Base-by-base conservation (phyloP, 1,140 invertebrate species). In the Dermatophagoides farinae region DNA sequence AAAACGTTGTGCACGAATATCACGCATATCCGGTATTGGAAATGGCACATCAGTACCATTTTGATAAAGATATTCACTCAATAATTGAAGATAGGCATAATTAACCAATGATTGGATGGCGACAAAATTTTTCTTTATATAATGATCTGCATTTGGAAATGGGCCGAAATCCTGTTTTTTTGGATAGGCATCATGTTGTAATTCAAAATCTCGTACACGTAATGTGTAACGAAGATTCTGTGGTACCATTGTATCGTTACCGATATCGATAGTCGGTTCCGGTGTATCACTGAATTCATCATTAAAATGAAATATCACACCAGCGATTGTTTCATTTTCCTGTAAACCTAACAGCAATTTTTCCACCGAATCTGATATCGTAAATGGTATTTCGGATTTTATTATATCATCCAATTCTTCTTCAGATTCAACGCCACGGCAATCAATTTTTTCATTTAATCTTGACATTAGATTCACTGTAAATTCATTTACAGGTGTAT, bases 161-260 rank as follows among this genome's bases (percentile, higher is more conserved):
- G 61, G 61, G 5, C 61, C 61, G 18, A 62, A 55, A 41, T 55
- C 52, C 12, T 62, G 52, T 51, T 62, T 62, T 40, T 62, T 62
- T 1, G 61, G 61, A 38, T 37, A 62, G 1, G 61, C 20, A 22
- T 62, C 52, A 8, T 8, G 18, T 40, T 47, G 43, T n/a, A 62
- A 31, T 20, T 55, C 51, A 58, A 62, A 62, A 40, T 62, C 61
- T n/a, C 52, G 2, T 14, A 58, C 61, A 11, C 53, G 16, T 39
- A 62, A 22, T 9, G 52, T 59, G 18, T 58, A 58, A 10, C 49
- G 37, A 9, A 62, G 52, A 23, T 62, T 57, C 2, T 61, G 40
- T 18, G 61, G 61, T 12, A 62, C 18, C 14, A 38, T 20, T 22
- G 52, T 57, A 18, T 59, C 43, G 20, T 59, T 62, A 14, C 61